Percentiles rank a stretch among this genome's conserved stretches.
Evolutionary conservation across 2,797 vertebrate species (phyloP).

Genomic region (Eospalax fontanierii): DNA sequence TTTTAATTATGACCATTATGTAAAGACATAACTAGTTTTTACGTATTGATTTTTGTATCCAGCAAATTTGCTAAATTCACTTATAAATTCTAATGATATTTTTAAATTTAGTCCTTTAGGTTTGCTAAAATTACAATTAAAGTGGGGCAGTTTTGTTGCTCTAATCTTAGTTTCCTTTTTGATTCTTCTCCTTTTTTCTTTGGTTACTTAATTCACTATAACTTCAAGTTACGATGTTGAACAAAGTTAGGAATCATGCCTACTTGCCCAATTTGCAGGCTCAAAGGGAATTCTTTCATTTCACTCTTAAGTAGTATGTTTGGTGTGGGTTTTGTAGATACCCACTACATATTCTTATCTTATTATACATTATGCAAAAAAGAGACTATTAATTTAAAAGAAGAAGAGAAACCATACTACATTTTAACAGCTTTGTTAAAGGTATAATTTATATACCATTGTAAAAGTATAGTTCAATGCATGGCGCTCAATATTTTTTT

Average conservation of each 20-base stretch:
- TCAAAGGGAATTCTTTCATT: constrained; percentile 43
- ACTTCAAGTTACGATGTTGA: constrained; percentile 27
- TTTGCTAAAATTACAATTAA: constrained; percentile 6
- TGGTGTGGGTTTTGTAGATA: constrained; percentile 26
- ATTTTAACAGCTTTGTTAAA: constrained; percentile 53
- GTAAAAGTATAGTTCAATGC: constrained; percentile 45
- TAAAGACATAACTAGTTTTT: constrained; percentile 30
- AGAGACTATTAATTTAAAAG: constrained; percentile 35
- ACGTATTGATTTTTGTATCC: constrained; percentile 42
- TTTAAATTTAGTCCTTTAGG: constrained; percentile 4
- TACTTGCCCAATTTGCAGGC: constrained; percentile 23
- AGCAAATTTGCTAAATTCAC: constrained; percentile 26
- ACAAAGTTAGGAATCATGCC: background rate
- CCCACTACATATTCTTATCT: constrained; percentile 5
- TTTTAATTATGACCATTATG: constrained; percentile 44
- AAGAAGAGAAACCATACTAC: constrained; percentile 28
- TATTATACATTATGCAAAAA: constrained; percentile 49
- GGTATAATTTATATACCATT: constrained; percentile 45
- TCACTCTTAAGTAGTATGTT: constrained; percentile 53
- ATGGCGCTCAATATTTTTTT: background rate
- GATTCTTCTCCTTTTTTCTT: constrained; percentile 45
- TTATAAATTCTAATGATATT: constrained; percentile 45
- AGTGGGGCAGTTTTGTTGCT: background rate
- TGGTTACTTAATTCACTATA: constrained; percentile 21
- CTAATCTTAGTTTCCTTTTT: constrained; percentile 35